Evolutionary conservation across 2,888 invertebrate genomes (phyloP), one percentile per base, ranked within the genome.

Genomic region (Alviniconcha strummeri): DNA sequence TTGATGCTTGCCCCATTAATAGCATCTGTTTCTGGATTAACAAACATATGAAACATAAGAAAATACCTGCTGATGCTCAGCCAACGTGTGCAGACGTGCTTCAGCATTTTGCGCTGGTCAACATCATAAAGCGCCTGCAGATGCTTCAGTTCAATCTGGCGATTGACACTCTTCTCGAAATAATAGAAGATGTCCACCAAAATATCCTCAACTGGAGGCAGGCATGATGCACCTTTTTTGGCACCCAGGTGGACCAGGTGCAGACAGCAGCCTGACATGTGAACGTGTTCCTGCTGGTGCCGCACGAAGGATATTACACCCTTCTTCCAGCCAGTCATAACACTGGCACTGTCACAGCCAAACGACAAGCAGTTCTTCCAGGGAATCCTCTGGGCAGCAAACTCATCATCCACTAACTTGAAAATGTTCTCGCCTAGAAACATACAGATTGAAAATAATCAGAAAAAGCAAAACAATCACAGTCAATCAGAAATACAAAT

Each of bases 281-380:
- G 60, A 7, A 84, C 75, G 2, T 81, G 17, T n/a, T 83, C 81
- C 8, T 87, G 85, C 77, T 86, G 69, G 19, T 85, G 60, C n/a
- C 69, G 72, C 11, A 85, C 78, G 67, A 83, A 85, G 36, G 15
- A 6, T 6, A n/a, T n/a, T 1, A 69, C 69, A 69, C 69, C 69
- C 6, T 69, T 69, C 15, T 69, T 11, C 9, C 17, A 15, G 1
- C 86, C 87, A 6, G 74, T 83, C 85, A 85, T 88, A 2, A 87
- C 87, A 80, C 56, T 77, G 15, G 86, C 87, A 85, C 85, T 88
- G 64, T 87, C 88, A 79, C 79, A 84, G 4, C 87, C 87, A 72
- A 87, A 84, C 11, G 85, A 80, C 13, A 87, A 13, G 64, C 85
- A 85, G 54, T 86, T 84, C 55, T 71, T 54, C 87, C 88, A 87